Percentiles rank a stretch among this genome's conserved stretches.
Evolutionary conservation across 2,888 invertebrate genomes (phyloP).

Genomic region (Rhimphoctona megacephalus): DNA sequence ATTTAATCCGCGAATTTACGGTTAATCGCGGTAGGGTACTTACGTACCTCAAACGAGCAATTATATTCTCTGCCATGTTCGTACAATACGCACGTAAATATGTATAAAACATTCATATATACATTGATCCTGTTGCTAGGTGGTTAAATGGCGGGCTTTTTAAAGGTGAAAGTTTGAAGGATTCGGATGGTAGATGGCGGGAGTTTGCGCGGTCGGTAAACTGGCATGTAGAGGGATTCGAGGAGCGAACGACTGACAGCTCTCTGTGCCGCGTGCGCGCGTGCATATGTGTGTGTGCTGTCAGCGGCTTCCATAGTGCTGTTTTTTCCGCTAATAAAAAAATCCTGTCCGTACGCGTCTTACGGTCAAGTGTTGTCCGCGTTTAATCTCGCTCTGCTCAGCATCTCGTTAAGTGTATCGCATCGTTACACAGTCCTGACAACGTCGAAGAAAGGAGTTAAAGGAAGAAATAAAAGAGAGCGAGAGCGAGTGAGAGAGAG

Average conservation of each 20-base stretch:
- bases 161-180: conserved; percentile 1
- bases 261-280: conserved; percentile 37
- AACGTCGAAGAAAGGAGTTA: conserved; percentile 5
- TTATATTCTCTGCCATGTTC: background rate
- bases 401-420: background rate
- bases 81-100: background rate
- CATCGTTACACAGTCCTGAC: background rate
- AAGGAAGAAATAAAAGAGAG: background rate
- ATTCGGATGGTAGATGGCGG: background rate
- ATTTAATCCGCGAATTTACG: background rate
- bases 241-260: conserved; percentile 66
- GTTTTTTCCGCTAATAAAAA: conserved; percentile 76
- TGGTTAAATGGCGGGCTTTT: conserved; percentile 67
- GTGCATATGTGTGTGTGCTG: conserved; percentile 75
- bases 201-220: conserved; percentile 68
- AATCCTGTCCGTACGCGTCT: conserved; percentile 21
- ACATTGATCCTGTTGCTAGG: conserved; percentile 80
- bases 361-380: background rate
- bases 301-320: conserved; percentile 78
- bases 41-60: conserved; percentile 3
- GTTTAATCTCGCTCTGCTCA: background rate
- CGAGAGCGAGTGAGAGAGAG: background rate
- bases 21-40: conserved; percentile 4
- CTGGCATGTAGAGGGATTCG: conserved; percentile 15
- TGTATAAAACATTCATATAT: background rate